Percentiles rank a stretch among this genome's conserved stretches.
phyloP scores from a whole-genome alignment of 2,888 invertebrate genomes.

The Apamea monoglypha region DNA sequence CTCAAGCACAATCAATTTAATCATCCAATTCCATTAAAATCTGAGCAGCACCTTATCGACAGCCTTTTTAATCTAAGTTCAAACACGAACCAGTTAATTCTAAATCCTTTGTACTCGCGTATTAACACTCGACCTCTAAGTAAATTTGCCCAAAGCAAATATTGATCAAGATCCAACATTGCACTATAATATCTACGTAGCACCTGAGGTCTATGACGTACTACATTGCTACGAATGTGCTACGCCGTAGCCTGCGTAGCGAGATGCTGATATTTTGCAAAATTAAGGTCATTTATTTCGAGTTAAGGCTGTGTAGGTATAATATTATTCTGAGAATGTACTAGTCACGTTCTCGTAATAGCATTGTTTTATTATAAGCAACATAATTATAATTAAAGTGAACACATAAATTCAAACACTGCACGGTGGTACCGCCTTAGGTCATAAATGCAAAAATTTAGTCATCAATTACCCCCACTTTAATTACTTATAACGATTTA shows the following conservation, averaged over 20 bases:
- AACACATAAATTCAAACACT: conserved; percentile 30
- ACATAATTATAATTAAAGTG: conserved; percentile 47
- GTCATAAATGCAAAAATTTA: no score
- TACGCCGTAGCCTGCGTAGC: conserved; percentile 48
- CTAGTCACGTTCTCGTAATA: conserved; percentile 41
- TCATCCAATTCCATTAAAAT: conserved; percentile 20
- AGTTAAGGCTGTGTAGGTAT: conserved; percentile 14
- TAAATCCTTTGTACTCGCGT: conserved; percentile 38
- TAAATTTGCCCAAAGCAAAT: conserved; percentile 55
- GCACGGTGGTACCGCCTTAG: no score
- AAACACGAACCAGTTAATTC: conserved; percentile 33
- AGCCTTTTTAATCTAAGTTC: conserved; percentile 47
- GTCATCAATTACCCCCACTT: no score
- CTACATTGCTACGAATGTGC: conserved; percentile 44
- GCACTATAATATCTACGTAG: conserved; percentile 45
- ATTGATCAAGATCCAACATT: conserved; percentile 47
- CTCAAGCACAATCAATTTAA: not conserved
- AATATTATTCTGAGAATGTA: conserved; percentile 44
- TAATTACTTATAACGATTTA: no score
- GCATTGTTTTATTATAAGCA: conserved; percentile 43
- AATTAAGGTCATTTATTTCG: conserved; percentile 25
- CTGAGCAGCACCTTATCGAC: conserved; percentile 5
- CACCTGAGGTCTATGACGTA: conserved; percentile 44
- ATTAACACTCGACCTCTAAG: conserved; percentile 41
- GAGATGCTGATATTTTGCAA: not conserved